Evolutionary conservation across 2,797 vertebrate genomes (phyloP).

Genomic region (Danio albolineatus): DNA sequence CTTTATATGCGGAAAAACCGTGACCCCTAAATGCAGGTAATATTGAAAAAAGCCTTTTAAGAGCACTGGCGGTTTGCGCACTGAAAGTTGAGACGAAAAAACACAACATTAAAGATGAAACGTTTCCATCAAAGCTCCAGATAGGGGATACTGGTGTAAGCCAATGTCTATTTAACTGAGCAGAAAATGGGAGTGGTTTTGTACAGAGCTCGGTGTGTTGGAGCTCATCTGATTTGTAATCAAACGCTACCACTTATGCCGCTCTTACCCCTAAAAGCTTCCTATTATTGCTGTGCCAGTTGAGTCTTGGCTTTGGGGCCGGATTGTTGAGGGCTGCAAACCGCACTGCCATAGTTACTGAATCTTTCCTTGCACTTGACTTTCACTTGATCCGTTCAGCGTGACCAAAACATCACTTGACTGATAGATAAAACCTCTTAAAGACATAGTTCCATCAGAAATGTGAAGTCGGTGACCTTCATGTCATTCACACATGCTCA

Average conservation of each 20-base stretch:
- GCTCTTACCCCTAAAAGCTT: slow-evolving; percentile 75
- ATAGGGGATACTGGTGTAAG: slow-evolving; percentile 65
- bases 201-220: slow-evolving; percentile 73
- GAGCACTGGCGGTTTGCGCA: slow-evolving; percentile 2
- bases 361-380: slow-evolving; percentile 41
- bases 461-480: neutral
- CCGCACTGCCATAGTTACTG: slow-evolving; percentile 57
- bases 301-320: slow-evolving; percentile 67
- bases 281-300: slow-evolving; percentile 75
- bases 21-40: slow-evolving; percentile 46
- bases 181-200: slow-evolving; percentile 71
- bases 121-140: slow-evolving; percentile 50
- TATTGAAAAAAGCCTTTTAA: slow-evolving; percentile 50
- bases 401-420: slow-evolving; percentile 27
- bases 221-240: slow-evolving; percentile 79
- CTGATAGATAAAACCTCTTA: slow-evolving; percentile 21
- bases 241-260: slow-evolving; percentile 79
- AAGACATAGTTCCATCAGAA: slow-evolving; percentile 32
- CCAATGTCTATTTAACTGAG: slow-evolving; percentile 68
- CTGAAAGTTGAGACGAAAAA: slow-evolving; percentile 38
- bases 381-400: slow-evolving; percentile 56
- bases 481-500: neutral
- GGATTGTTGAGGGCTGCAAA: slow-evolving; percentile 59
- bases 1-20: neutral
- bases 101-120: slow-evolving; percentile 51